Evolutionary conservation across 2,113 vertebrate species (phyloP).

Genomic region (Lophura nycthemera): DNA sequence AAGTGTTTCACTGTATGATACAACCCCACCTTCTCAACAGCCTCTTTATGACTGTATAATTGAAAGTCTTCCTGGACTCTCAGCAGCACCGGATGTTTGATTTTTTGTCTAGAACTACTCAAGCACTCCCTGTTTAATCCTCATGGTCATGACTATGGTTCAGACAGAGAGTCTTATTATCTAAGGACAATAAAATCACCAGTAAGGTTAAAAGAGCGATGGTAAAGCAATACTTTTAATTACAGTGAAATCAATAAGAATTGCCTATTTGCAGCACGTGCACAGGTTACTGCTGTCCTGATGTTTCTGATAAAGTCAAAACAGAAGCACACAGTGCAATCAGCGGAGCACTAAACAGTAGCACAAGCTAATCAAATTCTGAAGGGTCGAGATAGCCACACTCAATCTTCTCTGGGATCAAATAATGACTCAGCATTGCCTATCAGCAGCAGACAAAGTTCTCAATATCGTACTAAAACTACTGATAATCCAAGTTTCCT

Average conservation of each 20-base stretch:
- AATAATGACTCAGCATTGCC: neutral
- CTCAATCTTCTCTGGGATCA: neutral
- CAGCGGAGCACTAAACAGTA: neutral
- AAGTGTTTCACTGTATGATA: neutral
- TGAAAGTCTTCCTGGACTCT: neutral
- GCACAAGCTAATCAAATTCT: neutral
- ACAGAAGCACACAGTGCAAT: neutral
- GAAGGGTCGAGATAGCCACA: neutral
- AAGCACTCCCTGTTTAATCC: neutral
- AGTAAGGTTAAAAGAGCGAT: neutral
- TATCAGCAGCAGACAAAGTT: neutral
- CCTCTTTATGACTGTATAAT: neutral
- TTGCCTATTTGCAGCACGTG: neutral
- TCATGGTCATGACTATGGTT: neutral
- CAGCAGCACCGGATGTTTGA: neutral
- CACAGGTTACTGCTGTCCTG: slow-evolving; percentile 13
- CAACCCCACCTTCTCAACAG: neutral
- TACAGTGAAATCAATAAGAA: rapidly evolving
- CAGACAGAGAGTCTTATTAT: neutral
- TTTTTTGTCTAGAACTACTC: neutral
- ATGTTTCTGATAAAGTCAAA: neutral
- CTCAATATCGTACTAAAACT: rapidly evolving
- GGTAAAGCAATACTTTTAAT: neutral
- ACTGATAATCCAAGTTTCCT: neutral
- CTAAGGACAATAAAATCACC: neutral